phyloP scores from a whole-genome alignment of 64 coral and sea anemone genomes.

The Porites lutea region DNA sequence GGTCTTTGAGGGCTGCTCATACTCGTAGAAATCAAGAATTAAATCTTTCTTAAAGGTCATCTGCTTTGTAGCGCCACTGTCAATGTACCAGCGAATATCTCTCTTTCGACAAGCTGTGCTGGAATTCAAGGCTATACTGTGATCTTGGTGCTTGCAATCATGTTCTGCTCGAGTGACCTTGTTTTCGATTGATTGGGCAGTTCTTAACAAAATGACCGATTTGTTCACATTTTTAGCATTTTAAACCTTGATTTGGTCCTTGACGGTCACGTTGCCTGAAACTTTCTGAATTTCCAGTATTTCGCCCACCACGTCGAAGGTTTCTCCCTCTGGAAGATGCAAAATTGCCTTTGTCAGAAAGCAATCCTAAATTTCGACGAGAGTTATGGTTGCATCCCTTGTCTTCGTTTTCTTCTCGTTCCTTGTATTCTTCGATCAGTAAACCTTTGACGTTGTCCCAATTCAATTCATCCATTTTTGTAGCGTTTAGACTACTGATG shows the following conservation, averaged over 20 bases:
- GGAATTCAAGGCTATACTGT: slow-evolving; percentile 22
- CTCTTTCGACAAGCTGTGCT: not conserved
- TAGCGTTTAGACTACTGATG: slow-evolving; percentile 21
- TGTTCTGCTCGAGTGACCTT: not conserved
- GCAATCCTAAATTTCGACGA: not conserved
- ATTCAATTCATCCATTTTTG: slow-evolving; percentile 29
- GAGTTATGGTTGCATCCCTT: not conserved
- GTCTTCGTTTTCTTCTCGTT: slow-evolving; percentile 20
- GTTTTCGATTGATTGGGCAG: slow-evolving; percentile 15
- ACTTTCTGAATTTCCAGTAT: slow-evolving; percentile 20
- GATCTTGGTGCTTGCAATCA: not conserved
- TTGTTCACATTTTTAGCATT: slow-evolving; percentile 44
- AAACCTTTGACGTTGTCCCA: slow-evolving; percentile 16
- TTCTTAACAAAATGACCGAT: slow-evolving; percentile 20
- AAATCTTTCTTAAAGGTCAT: no score
- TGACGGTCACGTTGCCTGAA: not conserved
- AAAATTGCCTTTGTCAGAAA: slow-evolving; percentile 7
- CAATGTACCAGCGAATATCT: slow-evolving; percentile 29
- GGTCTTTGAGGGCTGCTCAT: no score
- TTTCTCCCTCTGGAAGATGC: slow-evolving; percentile 9
- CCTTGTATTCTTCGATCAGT: slow-evolving; percentile 30
- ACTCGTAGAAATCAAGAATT: no score
- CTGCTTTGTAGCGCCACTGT: slow-evolving; percentile 13
- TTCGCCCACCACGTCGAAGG: not conserved
- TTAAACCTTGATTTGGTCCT: not conserved